phyloP scores from a whole-genome alignment of 2,797 vertebrate species.

The Hafferia zeledoni region DNA sequence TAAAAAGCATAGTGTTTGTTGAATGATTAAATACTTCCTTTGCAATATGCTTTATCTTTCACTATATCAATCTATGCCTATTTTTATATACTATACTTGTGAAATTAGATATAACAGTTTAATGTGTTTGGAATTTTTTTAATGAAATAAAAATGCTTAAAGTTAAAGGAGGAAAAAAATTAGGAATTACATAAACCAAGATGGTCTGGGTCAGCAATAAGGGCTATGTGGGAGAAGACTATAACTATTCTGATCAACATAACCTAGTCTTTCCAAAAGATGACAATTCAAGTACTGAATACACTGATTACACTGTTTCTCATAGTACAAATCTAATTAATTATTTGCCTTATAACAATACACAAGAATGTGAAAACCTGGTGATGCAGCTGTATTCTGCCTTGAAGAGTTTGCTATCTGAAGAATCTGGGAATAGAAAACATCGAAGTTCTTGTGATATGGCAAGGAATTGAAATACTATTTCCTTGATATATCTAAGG shows the following conservation, averaged over 20 bases:
- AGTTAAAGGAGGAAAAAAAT: not conserved
- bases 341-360: not conserved
- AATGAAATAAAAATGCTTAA: not conserved
- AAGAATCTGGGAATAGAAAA: not conserved
- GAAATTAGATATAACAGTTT: not conserved
- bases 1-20: not conserved
- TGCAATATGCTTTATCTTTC: not conserved
- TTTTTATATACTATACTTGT: not conserved
- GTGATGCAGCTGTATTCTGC: not conserved
- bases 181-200: not conserved
- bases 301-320: not conserved
- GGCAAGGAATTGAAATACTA: not conserved
- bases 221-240: not conserved
- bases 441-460: not conserved
- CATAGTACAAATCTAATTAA: not conserved
- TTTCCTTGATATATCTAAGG: not conserved
- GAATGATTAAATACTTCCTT: not conserved
- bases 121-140: not conserved
- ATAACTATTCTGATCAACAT: not conserved
- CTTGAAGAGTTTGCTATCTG: not conserved
- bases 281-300: not conserved
- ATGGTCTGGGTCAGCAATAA: not conserved
- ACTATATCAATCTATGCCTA: not conserved
- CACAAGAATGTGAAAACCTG: not conserved
- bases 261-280: not conserved